A percentile compares a stretch with the other conserved stretches of the same genome.
Evolutionary conservation across 23 tunicate species (phyloP).

Genomic region (Halocynthia aurantium): DNA sequence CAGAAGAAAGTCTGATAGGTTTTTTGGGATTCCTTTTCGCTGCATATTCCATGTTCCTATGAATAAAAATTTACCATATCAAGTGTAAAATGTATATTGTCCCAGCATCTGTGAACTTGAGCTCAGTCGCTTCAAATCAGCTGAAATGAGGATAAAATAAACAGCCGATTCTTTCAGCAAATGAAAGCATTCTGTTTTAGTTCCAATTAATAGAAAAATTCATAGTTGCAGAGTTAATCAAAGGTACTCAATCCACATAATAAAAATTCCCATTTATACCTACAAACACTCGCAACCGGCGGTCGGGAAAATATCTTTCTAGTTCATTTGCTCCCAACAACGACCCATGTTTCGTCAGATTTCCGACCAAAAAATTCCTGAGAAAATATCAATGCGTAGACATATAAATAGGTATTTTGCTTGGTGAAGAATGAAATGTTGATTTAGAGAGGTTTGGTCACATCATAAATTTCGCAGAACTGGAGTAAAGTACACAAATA

Average conservation of each 20-base stretch:
- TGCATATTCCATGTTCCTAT: slow-evolving; percentile 93
- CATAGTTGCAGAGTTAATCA: too few relatives aligned
- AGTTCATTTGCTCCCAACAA: slow-evolving; percentile 39
- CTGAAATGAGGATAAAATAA: background rate
- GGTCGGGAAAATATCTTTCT: slow-evolving; percentile 63
- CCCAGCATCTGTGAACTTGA: too few relatives aligned
- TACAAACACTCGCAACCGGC: slow-evolving; percentile 42
- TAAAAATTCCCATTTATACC: slow-evolving; percentile 2
- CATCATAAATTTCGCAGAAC: too few relatives aligned
- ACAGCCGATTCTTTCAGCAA: background rate
- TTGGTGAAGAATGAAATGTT: too few relatives aligned
- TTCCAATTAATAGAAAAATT: too few relatives aligned
- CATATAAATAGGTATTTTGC: background rate
- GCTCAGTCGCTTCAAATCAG: background rate
- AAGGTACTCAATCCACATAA: too few relatives aligned
- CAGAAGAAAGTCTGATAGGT: slow-evolving; percentile 62
- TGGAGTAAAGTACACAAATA: too few relatives aligned
- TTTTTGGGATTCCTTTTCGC: slow-evolving; percentile 46
- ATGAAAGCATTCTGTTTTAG: background rate
- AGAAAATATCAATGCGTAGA: background rate
- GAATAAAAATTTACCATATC: background rate
- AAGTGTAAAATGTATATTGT: too few relatives aligned
- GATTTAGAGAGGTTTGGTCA: too few relatives aligned
- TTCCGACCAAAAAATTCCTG: slow-evolving; percentile 62
- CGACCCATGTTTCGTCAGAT: slow-evolving; percentile 30